These are phyloP conservation scores for Drosophila triauraria DNA, from an alignment of 1,140 invertebrate genomes.

Conservation along the genomic window DNA sequence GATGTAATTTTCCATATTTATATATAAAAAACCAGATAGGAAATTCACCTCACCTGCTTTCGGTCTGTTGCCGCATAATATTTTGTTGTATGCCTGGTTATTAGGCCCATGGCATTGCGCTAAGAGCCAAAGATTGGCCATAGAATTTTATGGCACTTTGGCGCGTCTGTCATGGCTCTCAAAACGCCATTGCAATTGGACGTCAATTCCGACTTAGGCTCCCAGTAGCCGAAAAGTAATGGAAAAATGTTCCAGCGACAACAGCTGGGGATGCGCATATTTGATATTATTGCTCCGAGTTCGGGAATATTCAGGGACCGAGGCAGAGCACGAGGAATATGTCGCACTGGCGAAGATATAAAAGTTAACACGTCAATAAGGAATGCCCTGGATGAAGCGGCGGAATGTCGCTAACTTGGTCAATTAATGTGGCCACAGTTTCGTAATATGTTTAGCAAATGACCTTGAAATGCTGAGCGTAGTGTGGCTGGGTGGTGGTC, in stretches of 20 bases:
- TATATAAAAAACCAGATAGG: too few relatives aligned
- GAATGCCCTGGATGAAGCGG: conserved; percentile 34
- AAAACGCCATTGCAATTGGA: conserved; percentile 70
- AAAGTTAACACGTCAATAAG: conserved; percentile 74
- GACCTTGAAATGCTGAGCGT: conserved; percentile 31
- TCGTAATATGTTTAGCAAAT: conserved; percentile 24
- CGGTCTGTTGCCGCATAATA: conserved; percentile 15
- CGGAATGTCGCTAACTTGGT: conserved; percentile 38
- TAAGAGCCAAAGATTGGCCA: conserved; percentile 78
- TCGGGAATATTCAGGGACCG: neutral
- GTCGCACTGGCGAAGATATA: conserved; percentile 57
- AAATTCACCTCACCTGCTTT: neutral
- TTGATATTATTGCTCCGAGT: conserved; percentile 68
- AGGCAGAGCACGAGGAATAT: conserved; percentile 4
- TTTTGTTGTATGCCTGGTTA: conserved; percentile 41
- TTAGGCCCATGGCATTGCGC: conserved; percentile 67
- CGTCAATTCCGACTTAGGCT: conserved; percentile 77
- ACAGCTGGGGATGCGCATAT: conserved; percentile 78
- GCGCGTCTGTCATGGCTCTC: conserved; percentile 47
- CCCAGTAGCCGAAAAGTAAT: conserved; percentile 43
- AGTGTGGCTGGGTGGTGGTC: neutral
- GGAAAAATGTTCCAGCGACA: conserved; percentile 60
- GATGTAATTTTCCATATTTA: too few relatives aligned
- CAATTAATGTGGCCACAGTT: conserved; percentile 45
- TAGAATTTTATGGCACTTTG: conserved; percentile 76